Conservation (phyloP, 1,140 invertebrate species). For the Cyclina sinensis region DNA sequence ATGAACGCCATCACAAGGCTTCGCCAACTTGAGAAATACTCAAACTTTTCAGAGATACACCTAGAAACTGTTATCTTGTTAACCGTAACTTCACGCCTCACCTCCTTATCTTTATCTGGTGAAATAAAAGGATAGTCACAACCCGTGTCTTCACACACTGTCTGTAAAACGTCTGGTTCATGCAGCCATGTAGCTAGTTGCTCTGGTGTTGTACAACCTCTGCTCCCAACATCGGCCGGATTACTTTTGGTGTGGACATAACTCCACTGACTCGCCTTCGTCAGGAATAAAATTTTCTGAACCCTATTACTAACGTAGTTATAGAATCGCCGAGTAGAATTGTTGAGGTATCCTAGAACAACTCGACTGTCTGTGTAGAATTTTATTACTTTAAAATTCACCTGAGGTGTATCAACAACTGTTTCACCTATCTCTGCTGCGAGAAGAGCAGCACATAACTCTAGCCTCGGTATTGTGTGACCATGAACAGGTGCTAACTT, state of each 20-base stretch:
- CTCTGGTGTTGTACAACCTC: background rate
- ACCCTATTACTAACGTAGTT: slow-evolving; percentile 53
- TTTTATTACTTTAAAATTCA: background rate
- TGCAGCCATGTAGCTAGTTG: slow-evolving; percentile 23
- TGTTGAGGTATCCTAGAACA: slow-evolving; percentile 46
- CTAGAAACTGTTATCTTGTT: background rate
- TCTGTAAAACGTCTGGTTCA: slow-evolving; percentile 16
- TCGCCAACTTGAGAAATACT: slow-evolving; percentile 42
- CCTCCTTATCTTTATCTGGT: slow-evolving; percentile 12
- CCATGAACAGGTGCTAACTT: slow-evolving; percentile 60
- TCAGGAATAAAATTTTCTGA: background rate
- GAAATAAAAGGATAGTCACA: background rate
- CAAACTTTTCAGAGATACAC: background rate
- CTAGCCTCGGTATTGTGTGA: slow-evolving; percentile 43
- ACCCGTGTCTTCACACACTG: background rate
- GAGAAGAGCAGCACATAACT: slow-evolving; percentile 48
- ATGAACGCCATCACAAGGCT: slow-evolving; percentile 19
- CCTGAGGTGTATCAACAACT: background rate
- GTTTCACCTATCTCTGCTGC: slow-evolving; percentile 39
- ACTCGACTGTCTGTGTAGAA: slow-evolving; percentile 49
- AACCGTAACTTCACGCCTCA: background rate
- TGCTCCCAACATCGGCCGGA: background rate
- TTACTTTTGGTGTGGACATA: background rate
- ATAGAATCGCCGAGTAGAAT: slow-evolving; percentile 34
- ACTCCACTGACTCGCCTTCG: slow-evolving; percentile 21